A percentile compares a stretch with the other conserved stretches of the same genome.
phyloP scores from a whole-genome alignment of 2,113 vertebrate species.

The Todiramphus chloris region DNA sequence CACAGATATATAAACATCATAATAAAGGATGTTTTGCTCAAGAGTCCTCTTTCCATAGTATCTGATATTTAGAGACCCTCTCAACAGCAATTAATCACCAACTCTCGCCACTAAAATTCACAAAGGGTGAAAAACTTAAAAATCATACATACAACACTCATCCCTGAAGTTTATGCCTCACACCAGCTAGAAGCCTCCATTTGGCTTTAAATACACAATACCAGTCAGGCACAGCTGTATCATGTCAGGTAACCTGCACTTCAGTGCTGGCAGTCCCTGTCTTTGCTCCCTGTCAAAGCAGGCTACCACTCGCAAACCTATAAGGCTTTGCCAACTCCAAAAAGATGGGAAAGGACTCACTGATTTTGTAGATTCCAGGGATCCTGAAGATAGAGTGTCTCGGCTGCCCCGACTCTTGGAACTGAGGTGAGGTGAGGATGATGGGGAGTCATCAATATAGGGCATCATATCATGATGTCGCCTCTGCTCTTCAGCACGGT shows the following conservation, averaged over 20 bases:
- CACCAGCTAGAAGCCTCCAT: neutral
- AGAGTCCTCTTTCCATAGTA: neutral
- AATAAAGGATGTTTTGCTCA: neutral
- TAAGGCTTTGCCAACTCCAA: neutral
- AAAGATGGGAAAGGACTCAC: slow-evolving; percentile 68
- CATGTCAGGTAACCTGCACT: neutral
- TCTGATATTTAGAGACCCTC: neutral
- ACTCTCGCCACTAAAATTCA: neutral
- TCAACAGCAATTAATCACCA: neutral
- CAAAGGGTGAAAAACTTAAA: neutral
- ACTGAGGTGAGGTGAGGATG: slow-evolving; percentile 93
- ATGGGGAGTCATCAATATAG: slow-evolving; percentile 93
- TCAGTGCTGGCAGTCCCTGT: neutral
- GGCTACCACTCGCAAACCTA: too few relatives aligned
- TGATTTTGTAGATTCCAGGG: slow-evolving; percentile 84
- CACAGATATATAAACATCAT: neutral
- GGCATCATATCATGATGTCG: slow-evolving; percentile 91
- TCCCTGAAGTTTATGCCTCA: neutral
- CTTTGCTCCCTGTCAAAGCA: neutral
- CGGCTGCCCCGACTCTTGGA: slow-evolving; percentile 91
- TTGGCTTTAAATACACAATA: neutral
- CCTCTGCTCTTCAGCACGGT: slow-evolving; percentile 90
- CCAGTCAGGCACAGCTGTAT: neutral
- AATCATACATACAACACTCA: neutral
- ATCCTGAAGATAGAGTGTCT: slow-evolving; percentile 86